Percentiles rank a stretch among this genome's conserved stretches.
These are phyloP conservation scores for Ephestia elutella DNA, from an alignment of 1,140 invertebrate genomes.

Conservation along the genomic window DNA sequence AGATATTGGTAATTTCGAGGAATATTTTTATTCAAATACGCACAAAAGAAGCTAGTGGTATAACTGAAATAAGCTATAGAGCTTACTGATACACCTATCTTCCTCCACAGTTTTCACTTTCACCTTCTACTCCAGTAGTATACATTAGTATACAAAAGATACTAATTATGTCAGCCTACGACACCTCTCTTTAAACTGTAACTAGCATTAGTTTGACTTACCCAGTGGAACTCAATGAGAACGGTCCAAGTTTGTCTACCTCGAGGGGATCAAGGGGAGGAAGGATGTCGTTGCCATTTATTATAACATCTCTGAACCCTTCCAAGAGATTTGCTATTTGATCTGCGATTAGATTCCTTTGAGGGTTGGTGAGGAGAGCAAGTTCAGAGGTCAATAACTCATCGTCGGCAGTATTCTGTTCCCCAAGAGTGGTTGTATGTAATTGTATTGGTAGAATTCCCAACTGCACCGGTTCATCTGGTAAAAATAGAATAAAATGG, in stretches of 20 bases:
- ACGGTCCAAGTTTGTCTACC: constrained; percentile 22
- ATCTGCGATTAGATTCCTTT: constrained; percentile 8
- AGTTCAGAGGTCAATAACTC: neutral
- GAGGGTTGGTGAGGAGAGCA: neutral
- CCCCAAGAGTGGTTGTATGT: neutral
- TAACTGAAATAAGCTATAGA: no score
- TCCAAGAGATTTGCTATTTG: constrained; percentile 22
- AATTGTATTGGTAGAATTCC: neutral
- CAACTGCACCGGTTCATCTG: neutral
- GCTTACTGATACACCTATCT: no score
- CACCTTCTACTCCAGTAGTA: no score
- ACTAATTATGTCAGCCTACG: no score
- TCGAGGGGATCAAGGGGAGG: constrained; percentile 30
- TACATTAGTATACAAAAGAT: no score
- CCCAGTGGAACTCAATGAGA: constrained; percentile 18
- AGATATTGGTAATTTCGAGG: no score
- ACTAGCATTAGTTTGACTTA: constrained; percentile 6
- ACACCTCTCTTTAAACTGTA: no score
- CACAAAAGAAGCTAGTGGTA: no score
- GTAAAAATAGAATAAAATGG: no score
- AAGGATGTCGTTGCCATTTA: constrained; percentile 30
- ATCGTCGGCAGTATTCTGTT: neutral
- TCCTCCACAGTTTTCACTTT: no score
- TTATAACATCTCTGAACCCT: constrained; percentile 28
- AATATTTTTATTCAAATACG: no score